Conservation (phyloP, 2,113 vertebrate species). For the Daubentonia madagascariensis region DNA sequence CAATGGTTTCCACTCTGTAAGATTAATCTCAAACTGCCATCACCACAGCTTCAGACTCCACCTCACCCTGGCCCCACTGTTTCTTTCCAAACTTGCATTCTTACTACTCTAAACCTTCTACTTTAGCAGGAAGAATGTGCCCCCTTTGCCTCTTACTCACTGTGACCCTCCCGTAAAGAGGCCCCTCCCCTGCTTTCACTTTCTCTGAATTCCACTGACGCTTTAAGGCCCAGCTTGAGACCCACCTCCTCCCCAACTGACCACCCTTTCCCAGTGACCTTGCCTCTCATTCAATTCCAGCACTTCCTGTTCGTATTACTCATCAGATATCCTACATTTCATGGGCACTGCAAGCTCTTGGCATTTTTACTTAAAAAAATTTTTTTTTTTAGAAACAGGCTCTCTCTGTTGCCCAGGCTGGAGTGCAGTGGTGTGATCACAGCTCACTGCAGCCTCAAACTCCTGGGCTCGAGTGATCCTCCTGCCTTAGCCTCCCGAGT, state of each 20-base stretch:
- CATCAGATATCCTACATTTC: background rate
- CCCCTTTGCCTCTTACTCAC: background rate
- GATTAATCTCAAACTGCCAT: background rate
- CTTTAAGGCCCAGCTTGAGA: background rate
- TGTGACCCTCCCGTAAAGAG: background rate
- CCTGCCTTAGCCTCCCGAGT: too few species aligned
- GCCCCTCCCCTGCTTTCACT: background rate
- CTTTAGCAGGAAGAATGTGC: accelerated
- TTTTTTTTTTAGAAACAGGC: too few species aligned
- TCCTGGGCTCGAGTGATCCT: too few species aligned
- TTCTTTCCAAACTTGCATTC: accelerated
- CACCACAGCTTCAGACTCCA: background rate
- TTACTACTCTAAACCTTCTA: background rate
- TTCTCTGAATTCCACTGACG: background rate
- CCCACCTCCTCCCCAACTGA: background rate
- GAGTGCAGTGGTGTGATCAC: too few species aligned
- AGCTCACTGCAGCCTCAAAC: too few species aligned
- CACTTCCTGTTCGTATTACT: background rate
- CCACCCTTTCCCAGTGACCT: background rate
- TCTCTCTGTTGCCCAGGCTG: too few species aligned
- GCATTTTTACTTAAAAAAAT: background rate
- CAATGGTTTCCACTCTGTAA: background rate
- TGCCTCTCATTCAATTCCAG: background rate
- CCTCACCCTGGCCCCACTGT: too few species aligned
- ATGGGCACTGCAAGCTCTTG: background rate